A percentile compares a stretch with the other conserved stretches of the same genome.
These are phyloP conservation scores for Melanotaenia parkinsoni DNA, from an alignment of 2,797 vertebrate genomes.

Conservation along the genomic window DNA sequence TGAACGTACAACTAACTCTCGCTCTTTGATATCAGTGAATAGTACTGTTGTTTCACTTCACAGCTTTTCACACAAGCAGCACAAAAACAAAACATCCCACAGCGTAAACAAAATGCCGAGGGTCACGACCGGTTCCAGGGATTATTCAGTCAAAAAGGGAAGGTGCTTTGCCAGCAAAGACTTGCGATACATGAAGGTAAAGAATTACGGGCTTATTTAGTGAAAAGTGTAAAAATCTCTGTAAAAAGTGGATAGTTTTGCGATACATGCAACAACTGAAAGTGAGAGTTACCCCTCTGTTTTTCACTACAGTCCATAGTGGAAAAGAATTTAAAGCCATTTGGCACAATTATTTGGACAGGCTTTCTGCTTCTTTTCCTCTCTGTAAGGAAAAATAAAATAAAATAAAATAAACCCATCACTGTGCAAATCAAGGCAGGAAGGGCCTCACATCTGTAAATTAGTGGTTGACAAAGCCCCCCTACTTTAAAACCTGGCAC, in stretches of 20 bases:
- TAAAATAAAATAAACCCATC: slow-evolving; percentile 3
- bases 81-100: slow-evolving; percentile 48
- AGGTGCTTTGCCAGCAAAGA: slow-evolving; percentile 80
- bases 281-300: slow-evolving; percentile 33
- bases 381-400: slow-evolving; percentile 16
- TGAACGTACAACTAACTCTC: slow-evolving; percentile 16
- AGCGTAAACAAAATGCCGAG: slow-evolving; percentile 34
- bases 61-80: slow-evolving; percentile 34
- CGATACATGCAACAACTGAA: slow-evolving; percentile 40
- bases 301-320: slow-evolving; percentile 43
- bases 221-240: slow-evolving; percentile 39
- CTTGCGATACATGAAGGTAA: slow-evolving; percentile 44
- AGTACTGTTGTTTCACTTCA: slow-evolving; percentile 23
- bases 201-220: slow-evolving; percentile 20
- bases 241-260: slow-evolving; percentile 33
- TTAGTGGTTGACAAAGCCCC: slow-evolving; percentile 28
- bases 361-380: slow-evolving; percentile 47
- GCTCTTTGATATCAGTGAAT: slow-evolving; percentile 18
- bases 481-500: slow-evolving; percentile 49
- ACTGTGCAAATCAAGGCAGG: slow-evolving; percentile 30
- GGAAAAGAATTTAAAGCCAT: slow-evolving; percentile 54
- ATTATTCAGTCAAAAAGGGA: slow-evolving; percentile 43
- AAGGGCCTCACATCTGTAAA: slow-evolving; percentile 21
- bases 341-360: slow-evolving; percentile 69
- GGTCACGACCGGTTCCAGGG: slow-evolving; percentile 37